phyloP scores from a whole-genome alignment of 2,113 vertebrate species.

The Fregetta grallaria region DNA sequence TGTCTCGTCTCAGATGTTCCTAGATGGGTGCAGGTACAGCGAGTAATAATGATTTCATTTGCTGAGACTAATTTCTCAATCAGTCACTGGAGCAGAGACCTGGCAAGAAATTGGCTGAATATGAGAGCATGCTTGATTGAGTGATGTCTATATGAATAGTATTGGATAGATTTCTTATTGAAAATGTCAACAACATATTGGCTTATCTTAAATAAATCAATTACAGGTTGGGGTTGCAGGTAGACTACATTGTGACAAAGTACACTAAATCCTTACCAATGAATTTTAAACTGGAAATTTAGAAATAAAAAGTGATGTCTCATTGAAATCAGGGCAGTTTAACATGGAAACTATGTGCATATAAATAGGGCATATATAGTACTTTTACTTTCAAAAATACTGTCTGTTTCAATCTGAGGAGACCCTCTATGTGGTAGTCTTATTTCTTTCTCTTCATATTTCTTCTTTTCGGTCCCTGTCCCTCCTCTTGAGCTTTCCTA shows the following conservation, averaged over 20 bases:
- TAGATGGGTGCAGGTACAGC: conserved; percentile 30
- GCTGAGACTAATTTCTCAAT: conserved; percentile 42
- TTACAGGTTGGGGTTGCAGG: background rate
- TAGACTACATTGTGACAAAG: background rate
- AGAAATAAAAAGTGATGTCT: background rate
- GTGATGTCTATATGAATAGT: background rate
- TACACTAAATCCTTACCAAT: background rate
- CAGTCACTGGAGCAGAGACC: background rate
- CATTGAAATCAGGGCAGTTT: background rate
- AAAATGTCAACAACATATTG: background rate
- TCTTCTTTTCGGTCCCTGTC: background rate
- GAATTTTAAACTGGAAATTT: background rate
- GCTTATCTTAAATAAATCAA: background rate
- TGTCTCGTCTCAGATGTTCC: conserved; percentile 29
- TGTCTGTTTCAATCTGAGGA: background rate
- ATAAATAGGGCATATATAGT: background rate
- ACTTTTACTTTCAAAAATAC: background rate
- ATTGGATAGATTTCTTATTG: background rate
- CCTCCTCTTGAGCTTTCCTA: background rate
- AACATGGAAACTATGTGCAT: background rate
- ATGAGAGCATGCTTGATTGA: background rate
- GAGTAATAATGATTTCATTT: conserved; percentile 7
- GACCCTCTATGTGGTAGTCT: background rate
- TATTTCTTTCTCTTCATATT: background rate
- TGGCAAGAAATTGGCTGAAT: conserved; percentile 28